These are phyloP conservation scores for Hylaea fasciaria DNA, from an alignment of 2,888 invertebrate genomes.

Conservation along the genomic window DNA sequence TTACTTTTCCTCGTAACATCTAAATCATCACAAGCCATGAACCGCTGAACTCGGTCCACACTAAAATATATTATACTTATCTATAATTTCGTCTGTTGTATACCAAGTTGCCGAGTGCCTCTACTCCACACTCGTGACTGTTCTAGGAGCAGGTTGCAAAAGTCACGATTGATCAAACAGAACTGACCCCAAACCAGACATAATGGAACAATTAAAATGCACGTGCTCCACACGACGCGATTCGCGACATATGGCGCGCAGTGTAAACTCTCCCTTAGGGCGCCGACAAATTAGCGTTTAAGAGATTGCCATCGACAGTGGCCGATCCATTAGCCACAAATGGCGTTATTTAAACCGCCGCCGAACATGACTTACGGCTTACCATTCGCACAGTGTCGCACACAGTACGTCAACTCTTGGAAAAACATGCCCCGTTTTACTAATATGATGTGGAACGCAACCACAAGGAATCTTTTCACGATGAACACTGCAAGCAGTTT, in stretches of 20 bases:
- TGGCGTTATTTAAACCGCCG: slow-evolving; percentile 67
- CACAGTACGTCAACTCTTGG: slow-evolving; percentile 7
- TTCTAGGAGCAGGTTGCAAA: slow-evolving; percentile 22
- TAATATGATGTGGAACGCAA: not conserved
- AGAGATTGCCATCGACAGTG: slow-evolving; percentile 77
- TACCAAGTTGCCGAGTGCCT: not conserved
- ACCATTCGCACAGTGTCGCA: slow-evolving; percentile 14
- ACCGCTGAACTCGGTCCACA: too few species aligned
- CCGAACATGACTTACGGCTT: slow-evolving; percentile 23
- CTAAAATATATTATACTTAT: too few species aligned
- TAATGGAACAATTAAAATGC: slow-evolving; percentile 70
- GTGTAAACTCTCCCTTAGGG: slow-evolving; percentile 45
- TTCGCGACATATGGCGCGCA: slow-evolving; percentile 75
- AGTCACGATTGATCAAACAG: slow-evolving; percentile 30
- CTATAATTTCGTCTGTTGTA: too few species aligned
- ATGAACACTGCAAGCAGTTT: not conserved
- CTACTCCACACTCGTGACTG: slow-evolving; percentile 7
- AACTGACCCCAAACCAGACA: slow-evolving; percentile 49
- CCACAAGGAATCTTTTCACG: not conserved
- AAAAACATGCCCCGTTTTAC: not conserved
- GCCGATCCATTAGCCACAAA: slow-evolving; percentile 80
- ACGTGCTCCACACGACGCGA: slow-evolving; percentile 46
- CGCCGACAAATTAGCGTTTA: slow-evolving; percentile 75
- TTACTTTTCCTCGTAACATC: too few species aligned
- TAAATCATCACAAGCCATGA: too few species aligned